A percentile compares a stretch with the other conserved stretches of the same genome.
Conservation (phyloP, 2,797 vertebrate genomes). For the Clarias pachynema region DNA sequence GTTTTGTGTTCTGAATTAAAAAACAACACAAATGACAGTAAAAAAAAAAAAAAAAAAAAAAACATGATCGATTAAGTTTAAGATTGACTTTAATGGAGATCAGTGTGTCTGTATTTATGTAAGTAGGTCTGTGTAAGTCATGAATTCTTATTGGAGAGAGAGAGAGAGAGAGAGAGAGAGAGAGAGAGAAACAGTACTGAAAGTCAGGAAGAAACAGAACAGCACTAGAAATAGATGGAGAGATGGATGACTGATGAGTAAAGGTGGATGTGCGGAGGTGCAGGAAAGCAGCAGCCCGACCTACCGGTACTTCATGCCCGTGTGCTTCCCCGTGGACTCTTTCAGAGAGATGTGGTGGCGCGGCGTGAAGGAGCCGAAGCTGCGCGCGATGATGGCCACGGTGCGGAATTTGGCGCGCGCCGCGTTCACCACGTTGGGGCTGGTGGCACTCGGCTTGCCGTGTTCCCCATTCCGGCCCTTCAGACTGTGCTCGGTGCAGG, state of each 20-base stretch:
- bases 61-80: neutral
- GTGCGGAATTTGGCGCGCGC: slow-evolving; percentile 96
- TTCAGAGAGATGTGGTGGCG: slow-evolving; percentile 96
- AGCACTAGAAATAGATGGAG: neutral
- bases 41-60: neutral
- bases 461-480: slow-evolving; percentile 96
- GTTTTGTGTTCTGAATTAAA: neutral
- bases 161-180: neutral
- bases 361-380: slow-evolving; percentile 92
- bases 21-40: neutral
- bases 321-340: slow-evolving; percentile 97
- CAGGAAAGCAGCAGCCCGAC: slow-evolving; percentile 51
- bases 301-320: slow-evolving; percentile 99
- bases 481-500: slow-evolving; percentile 97
- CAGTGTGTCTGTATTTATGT: neutral
- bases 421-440: slow-evolving; percentile 92
- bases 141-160: neutral
- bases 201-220: neutral
- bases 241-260: neutral
- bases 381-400: slow-evolving; percentile 96
- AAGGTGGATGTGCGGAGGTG: neutral
- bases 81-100: neutral
- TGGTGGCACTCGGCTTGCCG: slow-evolving; percentile 88
- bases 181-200: neutral
- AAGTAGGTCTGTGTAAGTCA: neutral